Base-by-base conservation (phyloP, 2,888 invertebrate genomes). In the Euphydryas editha region DNA sequence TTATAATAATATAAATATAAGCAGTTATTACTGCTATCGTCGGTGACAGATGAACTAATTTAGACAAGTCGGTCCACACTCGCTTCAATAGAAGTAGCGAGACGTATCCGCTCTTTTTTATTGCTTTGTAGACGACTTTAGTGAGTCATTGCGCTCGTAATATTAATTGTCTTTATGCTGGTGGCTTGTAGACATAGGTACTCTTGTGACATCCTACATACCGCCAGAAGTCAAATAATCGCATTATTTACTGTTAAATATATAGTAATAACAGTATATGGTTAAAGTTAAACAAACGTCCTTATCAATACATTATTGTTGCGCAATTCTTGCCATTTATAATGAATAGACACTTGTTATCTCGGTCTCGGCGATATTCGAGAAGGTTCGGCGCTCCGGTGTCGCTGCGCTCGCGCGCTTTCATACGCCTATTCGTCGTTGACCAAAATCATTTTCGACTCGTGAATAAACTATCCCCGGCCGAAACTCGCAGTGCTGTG, bases 291-390 rank as follows among this genome's bases (percentile, higher is more conserved):
- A 61, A 46, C 47, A 57, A 55, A 59, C 62, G 64, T 55, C 56
- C 77, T 75, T 78, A 77, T 79, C 77, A 74, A 69, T 69, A 75
- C 64, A 67, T 74, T 77, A 78, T 76, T 73, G 78, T 88, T 88
- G 86, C 86, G 86, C 85, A 87, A 86, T 84, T 83, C 73, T 72
- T 78, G 80, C 78, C 76, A 76, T 83, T 82, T n/a, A n/a, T n/a
- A 84, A 80, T 83, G 82, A 82, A 71, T 66, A 68, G 79, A 85
- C 85, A 88, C 84, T 85, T 87, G 88, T 86, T 88, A 88, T 88
- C 85, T 84, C 77, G 68, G 49, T 88, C 85, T 84, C 77, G 68
- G 49, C 67, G 70, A 64, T 76, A 75, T 87, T 90, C 90, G 83
- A 89, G 90, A 91, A 90, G 72, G 79, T 88, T 90, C 88, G 74